Base-by-base conservation (phyloP, 23 tunicate genomes). In the Phallusia fumigata region DNA sequence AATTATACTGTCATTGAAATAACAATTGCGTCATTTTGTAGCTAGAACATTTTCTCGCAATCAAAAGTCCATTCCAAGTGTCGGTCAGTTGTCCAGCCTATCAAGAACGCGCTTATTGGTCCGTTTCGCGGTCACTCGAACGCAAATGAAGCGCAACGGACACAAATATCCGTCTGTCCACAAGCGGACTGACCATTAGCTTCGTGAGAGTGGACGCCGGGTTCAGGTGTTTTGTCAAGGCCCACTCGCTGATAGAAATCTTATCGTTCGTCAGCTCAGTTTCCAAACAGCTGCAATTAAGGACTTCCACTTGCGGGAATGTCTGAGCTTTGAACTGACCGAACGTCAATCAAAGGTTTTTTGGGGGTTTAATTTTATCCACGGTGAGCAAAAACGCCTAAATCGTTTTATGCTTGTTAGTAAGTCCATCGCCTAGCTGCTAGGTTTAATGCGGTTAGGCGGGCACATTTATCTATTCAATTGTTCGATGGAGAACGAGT, bases 181-280 rank as follows among this genome's bases (percentile, higher is more conserved):
- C 69, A 58, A 24, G 28, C 28, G 26, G 28, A 22, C 69, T 24
- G 69, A 16, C 69, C 69, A 58, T 22, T 24, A 58, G 28, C 28
- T 58, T 13, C 69, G 69, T 58, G 69, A 58, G 69, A 58, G 28
- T 24, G 28, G 28, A 24, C 28, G 28, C 69, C 69, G 13, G 28
- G 69, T 58, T 58, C 69, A 58, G 69, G 69, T 24, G 28, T 6
- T 58, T 1, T 58, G 69, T 58, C 69, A 58, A 58, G 69, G 69
- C 69, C 28, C 69, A 58, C 16, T 24, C 69, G 69, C 69, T 58
- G 69, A 58, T 58, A 58, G 69, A 58, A 58, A 58, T 58, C 69
- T 58, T 58, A 58, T 58, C 69, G 13, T 21, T 58, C 15, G 69
- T 8, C 69, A 13, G 69, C 69, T 58, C 11, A 13, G 3, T 24